These are phyloP conservation scores for Saccostrea cuccullata DNA, from an alignment of 1,140 invertebrate species.

Conservation along the genomic window DNA sequence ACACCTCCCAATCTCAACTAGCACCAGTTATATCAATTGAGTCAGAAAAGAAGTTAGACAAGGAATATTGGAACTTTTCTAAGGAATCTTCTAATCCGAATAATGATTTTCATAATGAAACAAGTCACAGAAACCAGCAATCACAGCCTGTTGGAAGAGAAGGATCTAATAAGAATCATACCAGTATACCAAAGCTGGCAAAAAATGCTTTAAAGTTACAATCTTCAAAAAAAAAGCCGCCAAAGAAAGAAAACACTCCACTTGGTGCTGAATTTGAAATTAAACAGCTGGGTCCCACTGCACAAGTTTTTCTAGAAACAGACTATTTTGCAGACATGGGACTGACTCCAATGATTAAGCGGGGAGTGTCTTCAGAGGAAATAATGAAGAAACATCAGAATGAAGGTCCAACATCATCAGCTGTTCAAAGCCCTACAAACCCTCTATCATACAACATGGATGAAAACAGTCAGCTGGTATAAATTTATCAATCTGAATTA, in stretches of 20 bases:
- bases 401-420: not conserved
- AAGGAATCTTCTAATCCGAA: not conserved
- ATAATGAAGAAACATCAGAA: not conserved
- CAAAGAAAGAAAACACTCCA: not conserved
- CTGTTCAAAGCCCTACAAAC: not conserved
- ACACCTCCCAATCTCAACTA: not conserved
- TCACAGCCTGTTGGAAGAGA: not conserved
- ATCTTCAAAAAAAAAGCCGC: not conserved
- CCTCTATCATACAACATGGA: not conserved
- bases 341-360: not conserved
- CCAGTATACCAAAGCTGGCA: not conserved
- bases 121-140: not conserved
- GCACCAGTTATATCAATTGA: not conserved
- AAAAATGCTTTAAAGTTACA: constrained; percentile 25
- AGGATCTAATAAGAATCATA: not conserved
- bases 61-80: not conserved
- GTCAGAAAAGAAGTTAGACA: not conserved
- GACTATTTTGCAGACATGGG: constrained; percentile 6
- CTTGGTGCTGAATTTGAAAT: constrained; percentile 26
- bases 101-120: not conserved
- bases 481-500: not conserved
- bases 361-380: not conserved
- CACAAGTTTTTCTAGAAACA: not conserved
- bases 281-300: not conserved
- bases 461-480: constrained; percentile 14